Conservation (phyloP, 2,888 invertebrate species). For the Osmoderma eremita region DNA sequence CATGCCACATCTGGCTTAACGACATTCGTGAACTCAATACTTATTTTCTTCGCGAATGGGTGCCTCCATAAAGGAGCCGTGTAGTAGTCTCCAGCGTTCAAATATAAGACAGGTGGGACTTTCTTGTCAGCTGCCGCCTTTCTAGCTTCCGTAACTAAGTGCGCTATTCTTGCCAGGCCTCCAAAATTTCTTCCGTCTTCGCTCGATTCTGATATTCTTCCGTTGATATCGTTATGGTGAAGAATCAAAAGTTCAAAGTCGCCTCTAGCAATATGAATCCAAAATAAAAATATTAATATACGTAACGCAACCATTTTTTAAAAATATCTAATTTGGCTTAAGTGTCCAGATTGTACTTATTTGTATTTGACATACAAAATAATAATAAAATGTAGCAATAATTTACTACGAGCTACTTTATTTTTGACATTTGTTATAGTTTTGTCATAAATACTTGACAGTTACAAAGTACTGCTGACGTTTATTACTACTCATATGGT, state of each 20-base stretch:
- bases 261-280: conserved; percentile 65
- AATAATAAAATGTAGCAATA: too few species aligned
- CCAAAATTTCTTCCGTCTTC: conserved; percentile 68
- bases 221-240: conserved; percentile 94
- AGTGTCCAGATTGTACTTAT: conserved; percentile 71
- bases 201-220: conserved; percentile 84
- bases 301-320: too few species aligned
- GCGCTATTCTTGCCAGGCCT: conserved; percentile 83
- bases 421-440: too few species aligned
- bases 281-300: too few species aligned
- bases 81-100: conserved; percentile 93
- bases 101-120: conserved; percentile 76
- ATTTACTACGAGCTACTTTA: too few species aligned
- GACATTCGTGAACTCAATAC: conserved; percentile 80
- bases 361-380: too few species aligned
- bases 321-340: too few species aligned
- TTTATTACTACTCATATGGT: too few species aligned
- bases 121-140: conserved; percentile 65
- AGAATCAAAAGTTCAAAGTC: conserved; percentile 81
- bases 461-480: too few species aligned
- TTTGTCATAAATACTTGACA: too few species aligned
- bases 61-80: conserved; percentile 91
- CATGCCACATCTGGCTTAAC: conserved; percentile 86
- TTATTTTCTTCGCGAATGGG: conserved; percentile 82
- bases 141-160: conserved; percentile 72